These are phyloP conservation scores for Papilio protenor DNA, from an alignment of 2,888 invertebrate genomes.

Conservation along the genomic window DNA sequence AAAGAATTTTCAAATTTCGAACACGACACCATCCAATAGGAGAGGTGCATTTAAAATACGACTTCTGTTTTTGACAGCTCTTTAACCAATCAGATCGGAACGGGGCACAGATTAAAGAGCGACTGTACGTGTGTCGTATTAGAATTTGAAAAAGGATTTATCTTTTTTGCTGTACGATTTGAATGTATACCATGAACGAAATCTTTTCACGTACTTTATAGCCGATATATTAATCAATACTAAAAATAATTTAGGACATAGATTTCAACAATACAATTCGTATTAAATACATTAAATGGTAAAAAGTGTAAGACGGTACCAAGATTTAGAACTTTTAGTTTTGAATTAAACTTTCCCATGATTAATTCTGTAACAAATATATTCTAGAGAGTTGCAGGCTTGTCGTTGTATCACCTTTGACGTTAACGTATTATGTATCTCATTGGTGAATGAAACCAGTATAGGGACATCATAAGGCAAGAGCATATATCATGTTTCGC, in stretches of 20 bases:
- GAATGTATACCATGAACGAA: conserved; percentile 37
- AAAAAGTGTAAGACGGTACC: no score
- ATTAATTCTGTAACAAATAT: not conserved
- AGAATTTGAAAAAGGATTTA: conserved; percentile 68
- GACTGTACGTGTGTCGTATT: conserved; percentile 63
- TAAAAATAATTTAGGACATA: not conserved
- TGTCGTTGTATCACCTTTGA: conserved; percentile 29
- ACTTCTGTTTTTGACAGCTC: conserved; percentile 78
- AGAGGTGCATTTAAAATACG: conserved; percentile 74
- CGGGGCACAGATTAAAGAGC: conserved; percentile 69
- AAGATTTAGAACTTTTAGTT: not conserved
- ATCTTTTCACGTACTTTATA: not conserved
- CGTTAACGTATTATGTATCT: conserved; percentile 39
- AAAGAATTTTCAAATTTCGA: conserved; percentile 57
- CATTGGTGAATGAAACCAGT: conserved; percentile 42
- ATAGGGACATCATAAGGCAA: conserved; percentile 51
- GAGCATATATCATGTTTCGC: conserved; percentile 75
- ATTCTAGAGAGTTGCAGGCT: not conserved
- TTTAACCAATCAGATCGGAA: conserved; percentile 77
- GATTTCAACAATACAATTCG: not conserved
- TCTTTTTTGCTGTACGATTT: conserved; percentile 51
- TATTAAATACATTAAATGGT: not conserved
- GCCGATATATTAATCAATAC: not conserved
- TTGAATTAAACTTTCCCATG: not conserved
- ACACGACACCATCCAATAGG: conserved; percentile 66